A percentile compares a stretch with the other conserved stretches of the same genome.
These are phyloP conservation scores for Heteronetta atricapilla DNA, from an alignment of 2,113 vertebrate genomes.

Conservation along the genomic window DNA sequence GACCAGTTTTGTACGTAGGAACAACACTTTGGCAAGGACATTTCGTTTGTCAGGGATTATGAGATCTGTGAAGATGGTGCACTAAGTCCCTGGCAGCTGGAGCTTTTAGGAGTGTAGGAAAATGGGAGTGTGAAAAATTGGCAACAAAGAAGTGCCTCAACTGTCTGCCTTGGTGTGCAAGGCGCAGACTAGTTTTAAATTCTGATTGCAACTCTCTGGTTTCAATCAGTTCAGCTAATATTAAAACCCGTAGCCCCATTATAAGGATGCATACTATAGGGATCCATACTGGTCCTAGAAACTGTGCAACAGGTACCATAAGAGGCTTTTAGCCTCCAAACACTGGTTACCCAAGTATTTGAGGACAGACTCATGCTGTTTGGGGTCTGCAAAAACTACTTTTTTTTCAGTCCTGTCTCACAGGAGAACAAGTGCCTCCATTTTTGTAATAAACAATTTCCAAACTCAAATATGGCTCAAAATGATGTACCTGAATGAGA, in stretches of 20 bases:
- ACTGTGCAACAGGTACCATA: neutral
- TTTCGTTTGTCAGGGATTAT: neutral
- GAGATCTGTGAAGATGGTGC: neutral
- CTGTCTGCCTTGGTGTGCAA: neutral
- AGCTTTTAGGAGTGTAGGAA: neutral
- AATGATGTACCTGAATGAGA: neutral
- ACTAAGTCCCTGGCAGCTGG: neutral
- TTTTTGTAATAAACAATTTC: neutral
- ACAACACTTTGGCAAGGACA: neutral
- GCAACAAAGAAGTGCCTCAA: neutral
- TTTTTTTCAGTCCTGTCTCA: neutral
- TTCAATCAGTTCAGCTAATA: neutral
- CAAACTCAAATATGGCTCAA: neutral
- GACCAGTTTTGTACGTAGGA: slow-evolving; percentile 37
- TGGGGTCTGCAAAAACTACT: neutral
- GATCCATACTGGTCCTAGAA: neutral
- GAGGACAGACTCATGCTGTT: neutral
- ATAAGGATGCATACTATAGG: neutral
- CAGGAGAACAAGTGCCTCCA: neutral
- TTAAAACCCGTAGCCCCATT: neutral
- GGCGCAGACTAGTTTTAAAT: neutral
- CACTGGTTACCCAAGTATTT: neutral
- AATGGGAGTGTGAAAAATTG: neutral
- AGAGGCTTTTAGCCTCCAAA: neutral
- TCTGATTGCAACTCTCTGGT: neutral